A percentile compares a stretch with the other conserved stretches of the same genome.
Conservation (phyloP, 1,140 invertebrate species). For the Zaprionus camerounensis region DNA sequence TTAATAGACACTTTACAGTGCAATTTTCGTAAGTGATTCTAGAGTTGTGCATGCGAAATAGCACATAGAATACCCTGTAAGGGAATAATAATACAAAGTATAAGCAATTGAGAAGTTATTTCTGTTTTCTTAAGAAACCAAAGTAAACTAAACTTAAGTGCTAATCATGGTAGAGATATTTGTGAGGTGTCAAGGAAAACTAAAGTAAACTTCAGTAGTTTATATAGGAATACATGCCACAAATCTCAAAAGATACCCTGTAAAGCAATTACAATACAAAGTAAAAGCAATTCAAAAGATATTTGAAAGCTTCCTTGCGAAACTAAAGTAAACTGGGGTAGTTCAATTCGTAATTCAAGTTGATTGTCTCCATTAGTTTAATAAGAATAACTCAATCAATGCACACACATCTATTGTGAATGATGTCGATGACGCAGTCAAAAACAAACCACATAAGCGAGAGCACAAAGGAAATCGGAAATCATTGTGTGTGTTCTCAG, state of each 20-base stretch:
- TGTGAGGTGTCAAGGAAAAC: too few relatives aligned
- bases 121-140: too few relatives aligned
- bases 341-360: neutral
- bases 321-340: neutral
- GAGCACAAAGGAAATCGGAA: conserved; percentile 5
- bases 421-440: neutral
- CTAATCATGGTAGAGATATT: too few relatives aligned
- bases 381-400: conserved; percentile 49
- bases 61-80: neutral
- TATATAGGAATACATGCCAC: too few relatives aligned
- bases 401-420: conserved; percentile 6
- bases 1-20: conserved; percentile 25
- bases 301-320: neutral
- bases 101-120: neutral
- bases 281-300: neutral
- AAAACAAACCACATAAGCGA: neutral
- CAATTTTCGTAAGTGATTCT: conserved; percentile 7
- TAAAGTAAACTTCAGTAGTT: too few relatives aligned
- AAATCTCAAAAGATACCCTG: neutral
- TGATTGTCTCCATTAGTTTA: conserved; percentile 39
- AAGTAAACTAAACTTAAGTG: too few relatives aligned
- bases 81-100: neutral
- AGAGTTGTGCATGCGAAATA: neutral
- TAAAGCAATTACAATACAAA: neutral
- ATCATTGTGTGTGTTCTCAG: conserved; percentile 23